Conservation (phyloP, 2,113 vertebrate species). For the Mohoua ochrocephala region DNA sequence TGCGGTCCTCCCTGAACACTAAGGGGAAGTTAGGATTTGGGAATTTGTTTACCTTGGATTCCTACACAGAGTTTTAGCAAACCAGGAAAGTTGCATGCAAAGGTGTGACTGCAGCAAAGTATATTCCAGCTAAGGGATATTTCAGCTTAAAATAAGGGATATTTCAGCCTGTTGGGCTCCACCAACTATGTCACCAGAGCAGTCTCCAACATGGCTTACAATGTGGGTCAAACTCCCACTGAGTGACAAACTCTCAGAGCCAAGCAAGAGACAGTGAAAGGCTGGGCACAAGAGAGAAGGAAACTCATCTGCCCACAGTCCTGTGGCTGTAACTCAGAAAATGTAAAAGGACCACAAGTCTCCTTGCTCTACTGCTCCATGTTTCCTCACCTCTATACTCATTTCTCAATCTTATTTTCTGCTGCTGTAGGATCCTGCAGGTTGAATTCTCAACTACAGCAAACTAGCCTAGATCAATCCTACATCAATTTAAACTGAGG, state of each 20-base stretch:
- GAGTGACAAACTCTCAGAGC: background rate
- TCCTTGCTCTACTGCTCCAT: background rate
- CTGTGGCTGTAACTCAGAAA: background rate
- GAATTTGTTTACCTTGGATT: background rate
- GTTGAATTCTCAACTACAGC: background rate
- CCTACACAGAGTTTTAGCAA: background rate
- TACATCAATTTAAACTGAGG: background rate
- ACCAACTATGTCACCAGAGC: background rate
- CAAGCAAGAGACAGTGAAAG: background rate
- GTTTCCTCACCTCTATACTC: background rate
- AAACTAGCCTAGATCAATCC: background rate
- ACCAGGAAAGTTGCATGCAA: background rate
- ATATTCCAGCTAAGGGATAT: background rate
- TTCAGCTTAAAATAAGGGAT: background rate
- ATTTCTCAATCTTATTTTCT: background rate
- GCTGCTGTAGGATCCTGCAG: background rate
- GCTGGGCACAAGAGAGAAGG: no score
- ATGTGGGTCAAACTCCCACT: background rate
- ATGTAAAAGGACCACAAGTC: background rate
- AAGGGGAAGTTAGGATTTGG: background rate
- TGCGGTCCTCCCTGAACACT: background rate
- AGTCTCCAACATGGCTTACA: background rate
- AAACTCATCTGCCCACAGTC: background rate
- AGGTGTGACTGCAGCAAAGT: background rate
- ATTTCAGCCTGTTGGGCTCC: background rate